Conservation (phyloP, 2,888 invertebrate genomes). For the Parnassius orleans region DNA sequence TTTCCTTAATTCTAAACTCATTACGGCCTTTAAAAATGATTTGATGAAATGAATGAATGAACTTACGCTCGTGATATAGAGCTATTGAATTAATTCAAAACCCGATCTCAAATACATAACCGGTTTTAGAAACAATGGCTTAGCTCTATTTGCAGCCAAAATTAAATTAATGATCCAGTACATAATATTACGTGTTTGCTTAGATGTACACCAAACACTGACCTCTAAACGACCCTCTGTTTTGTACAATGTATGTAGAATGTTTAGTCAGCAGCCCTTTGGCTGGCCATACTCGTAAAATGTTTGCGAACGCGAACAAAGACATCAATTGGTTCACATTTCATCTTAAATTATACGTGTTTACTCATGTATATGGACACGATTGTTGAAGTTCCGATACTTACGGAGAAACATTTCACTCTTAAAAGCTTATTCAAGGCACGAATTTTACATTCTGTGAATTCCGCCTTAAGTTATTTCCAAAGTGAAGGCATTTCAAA, state of each 20-base stretch:
- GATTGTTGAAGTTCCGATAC: slow-evolving; percentile 32
- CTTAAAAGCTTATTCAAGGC: slow-evolving; percentile 45
- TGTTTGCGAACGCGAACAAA: slow-evolving; percentile 65
- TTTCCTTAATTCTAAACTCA: too few species aligned
- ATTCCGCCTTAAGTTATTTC: slow-evolving; percentile 54
- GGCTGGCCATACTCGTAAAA: slow-evolving; percentile 55
- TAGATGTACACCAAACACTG: slow-evolving; percentile 23
- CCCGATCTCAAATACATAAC: too few species aligned
- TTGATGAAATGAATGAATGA: too few species aligned
- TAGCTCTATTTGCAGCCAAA: neutral
- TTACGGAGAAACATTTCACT: slow-evolving; percentile 41
- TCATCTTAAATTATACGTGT: slow-evolving; percentile 73
- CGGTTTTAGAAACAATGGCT: too few species aligned
- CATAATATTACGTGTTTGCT: slow-evolving; percentile 9
- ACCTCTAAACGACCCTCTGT: slow-evolving; percentile 31
- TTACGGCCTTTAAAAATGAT: too few species aligned
- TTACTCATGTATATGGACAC: slow-evolving; percentile 45
- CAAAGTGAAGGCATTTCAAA: slow-evolving; percentile 31
- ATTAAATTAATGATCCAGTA: slow-evolving; percentile 10
- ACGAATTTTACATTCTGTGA: slow-evolving; percentile 51
- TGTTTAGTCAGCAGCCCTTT: slow-evolving; percentile 65
- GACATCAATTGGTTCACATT: slow-evolving; percentile 77
- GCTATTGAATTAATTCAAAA: too few species aligned
- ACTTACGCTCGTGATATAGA: too few species aligned
- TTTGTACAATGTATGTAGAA: slow-evolving; percentile 57